Evolutionary conservation across 2,888 invertebrate genomes (phyloP).

Genomic region (Diachrysia chrysitis): DNA sequence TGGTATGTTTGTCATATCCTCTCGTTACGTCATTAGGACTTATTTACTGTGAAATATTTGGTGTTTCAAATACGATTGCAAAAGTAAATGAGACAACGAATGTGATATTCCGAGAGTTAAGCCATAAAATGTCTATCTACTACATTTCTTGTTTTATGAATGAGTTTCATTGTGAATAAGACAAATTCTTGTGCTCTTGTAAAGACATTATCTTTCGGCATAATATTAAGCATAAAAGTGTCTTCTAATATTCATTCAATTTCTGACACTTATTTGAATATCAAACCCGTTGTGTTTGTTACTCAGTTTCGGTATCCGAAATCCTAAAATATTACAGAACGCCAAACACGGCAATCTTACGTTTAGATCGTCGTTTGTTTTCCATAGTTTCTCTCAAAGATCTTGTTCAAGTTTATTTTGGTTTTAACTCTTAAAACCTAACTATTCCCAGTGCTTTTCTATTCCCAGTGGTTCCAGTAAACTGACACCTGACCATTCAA

Average conservation of each 20-base stretch:
- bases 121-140: neutral
- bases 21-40: conserved; percentile 45
- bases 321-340: neutral
- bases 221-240: neutral
- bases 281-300: neutral
- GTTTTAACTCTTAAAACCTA: neutral
- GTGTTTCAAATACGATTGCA: neutral
- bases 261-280: neutral
- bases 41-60: conserved; percentile 29
- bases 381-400: neutral
- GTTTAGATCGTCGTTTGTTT: neutral
- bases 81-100: neutral
- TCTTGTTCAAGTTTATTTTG: neutral
- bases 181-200: neutral
- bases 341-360: neutral
- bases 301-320: too few relatives aligned
- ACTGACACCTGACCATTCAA: conserved; percentile 37
- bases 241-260: too few relatives aligned
- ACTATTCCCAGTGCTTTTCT: neutral
- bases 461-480: conserved; percentile 16
- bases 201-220: too few relatives aligned
- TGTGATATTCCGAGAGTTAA: neutral
- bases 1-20: conserved; percentile 49
- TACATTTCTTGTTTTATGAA: neutral
- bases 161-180: neutral